A percentile compares a stretch with the other conserved stretches of the same genome.
These are phyloP conservation scores for Rhinatrema bivittatum DNA, from an alignment of 2,797 vertebrate species.

Conservation along the genomic window DNA sequence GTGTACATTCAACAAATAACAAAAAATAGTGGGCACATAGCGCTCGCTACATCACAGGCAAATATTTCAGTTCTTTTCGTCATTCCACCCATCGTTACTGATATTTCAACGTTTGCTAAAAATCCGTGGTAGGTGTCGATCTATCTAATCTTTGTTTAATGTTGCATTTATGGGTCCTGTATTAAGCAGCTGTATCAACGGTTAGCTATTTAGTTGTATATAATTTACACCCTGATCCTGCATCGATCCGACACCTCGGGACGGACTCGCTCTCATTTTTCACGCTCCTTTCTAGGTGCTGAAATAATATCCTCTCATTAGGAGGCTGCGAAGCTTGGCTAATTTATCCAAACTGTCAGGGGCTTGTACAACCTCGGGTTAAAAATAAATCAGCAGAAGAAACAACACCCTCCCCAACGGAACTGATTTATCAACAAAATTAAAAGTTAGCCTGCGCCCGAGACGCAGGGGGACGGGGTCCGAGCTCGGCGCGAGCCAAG, in stretches of 20 bases:
- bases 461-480: not conserved
- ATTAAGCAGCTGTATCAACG: constrained; percentile 62
- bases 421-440: constrained; percentile 93
- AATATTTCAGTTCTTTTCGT: too few species aligned
- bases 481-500: too few species aligned
- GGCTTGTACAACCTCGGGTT: constrained; percentile 90
- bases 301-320: constrained; percentile 97
- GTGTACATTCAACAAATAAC: too few species aligned
- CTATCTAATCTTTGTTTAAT: constrained; percentile 65
- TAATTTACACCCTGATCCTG: constrained; percentile 81
- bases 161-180: constrained; percentile 66
- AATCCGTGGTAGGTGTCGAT: constrained; percentile 34
- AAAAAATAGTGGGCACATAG: too few species aligned
- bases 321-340: constrained; percentile 78
- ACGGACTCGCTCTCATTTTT: constrained; percentile 77
- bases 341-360: constrained; percentile 94
- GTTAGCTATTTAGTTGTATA: constrained; percentile 67
- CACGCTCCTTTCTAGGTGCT: constrained; percentile 77
- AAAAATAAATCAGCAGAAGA: constrained; percentile 89
- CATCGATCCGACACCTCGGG: constrained; percentile 91
- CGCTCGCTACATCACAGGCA: too few species aligned
- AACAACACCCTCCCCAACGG: constrained; percentile 51
- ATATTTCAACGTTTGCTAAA: too few species aligned
- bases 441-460: constrained; percentile 67
- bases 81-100: too few species aligned